Evolutionary conservation across 2,888 invertebrate genomes (phyloP).

Genomic region (Idaea straminata): DNA sequence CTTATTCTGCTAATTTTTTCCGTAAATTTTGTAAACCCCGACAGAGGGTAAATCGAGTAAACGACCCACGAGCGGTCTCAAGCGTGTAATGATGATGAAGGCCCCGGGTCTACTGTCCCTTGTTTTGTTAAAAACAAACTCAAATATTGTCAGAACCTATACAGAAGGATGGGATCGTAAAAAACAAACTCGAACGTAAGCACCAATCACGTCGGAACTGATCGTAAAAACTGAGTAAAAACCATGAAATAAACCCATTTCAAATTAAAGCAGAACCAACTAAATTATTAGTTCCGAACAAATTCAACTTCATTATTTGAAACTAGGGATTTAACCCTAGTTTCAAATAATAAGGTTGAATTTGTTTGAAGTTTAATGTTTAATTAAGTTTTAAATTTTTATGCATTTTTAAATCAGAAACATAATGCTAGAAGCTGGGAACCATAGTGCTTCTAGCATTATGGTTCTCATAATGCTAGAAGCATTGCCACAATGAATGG

Average conservation of each 20-base stretch:
- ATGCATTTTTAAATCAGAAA: background rate
- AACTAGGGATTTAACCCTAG: constrained; percentile 46
- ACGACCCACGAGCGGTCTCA: no score
- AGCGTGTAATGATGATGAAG: no score
- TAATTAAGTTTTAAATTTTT: background rate
- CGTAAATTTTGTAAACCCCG: no score
- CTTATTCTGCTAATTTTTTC: no score
- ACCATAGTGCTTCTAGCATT: no score
- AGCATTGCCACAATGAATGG: no score
- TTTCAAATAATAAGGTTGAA: constrained; percentile 40
- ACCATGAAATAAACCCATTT: constrained; percentile 39
- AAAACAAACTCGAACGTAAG: constrained; percentile 39
- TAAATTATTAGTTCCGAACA: constrained; percentile 24
- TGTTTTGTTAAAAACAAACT: constrained; percentile 4
- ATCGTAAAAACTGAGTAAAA: constrained; percentile 44
- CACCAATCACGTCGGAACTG: constrained; percentile 48
- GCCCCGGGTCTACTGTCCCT: no score
- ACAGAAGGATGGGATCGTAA: constrained; percentile 33
- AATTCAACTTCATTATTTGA: no score
- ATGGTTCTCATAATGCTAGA: no score
- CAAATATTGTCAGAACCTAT: constrained; percentile 10
- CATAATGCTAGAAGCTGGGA: no score
- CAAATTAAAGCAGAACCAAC: constrained; percentile 43
- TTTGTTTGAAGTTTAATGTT: constrained; percentile 58
- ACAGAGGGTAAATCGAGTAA: no score